Base-by-base conservation (phyloP, 2,113 vertebrate species). In the Lipophrys pholis region DNA sequence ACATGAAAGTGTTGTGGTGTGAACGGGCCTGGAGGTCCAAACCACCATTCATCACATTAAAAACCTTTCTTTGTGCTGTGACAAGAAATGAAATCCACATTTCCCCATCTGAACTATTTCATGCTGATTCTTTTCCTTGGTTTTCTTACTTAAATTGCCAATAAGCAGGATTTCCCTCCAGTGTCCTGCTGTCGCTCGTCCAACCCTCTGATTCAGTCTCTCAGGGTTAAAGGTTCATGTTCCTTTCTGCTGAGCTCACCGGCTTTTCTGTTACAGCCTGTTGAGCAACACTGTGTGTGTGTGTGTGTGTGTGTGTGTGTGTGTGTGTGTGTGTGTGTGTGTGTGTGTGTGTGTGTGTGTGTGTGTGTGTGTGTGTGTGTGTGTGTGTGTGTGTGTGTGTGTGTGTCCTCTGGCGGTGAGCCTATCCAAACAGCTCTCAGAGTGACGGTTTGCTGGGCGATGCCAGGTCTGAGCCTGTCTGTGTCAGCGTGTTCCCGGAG, bases 351-450 rank as follows among this genome's bases (percentile, higher is more conserved):
- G 49, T 10, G n/a, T 55, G 61, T 42, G 39, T 11, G 9, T 16
- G 72, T 59, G 45, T 64, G 61, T 51, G 64, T 16, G 49, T 11
- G 10, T 16, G 66, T 48, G 52, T 56, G 65, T 14, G 42, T 58
- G 55, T 49, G 43, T 68, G 65, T 48, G 66, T 49, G 55, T 51
- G 15, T 53, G 69, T 38, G 42, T 46, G 30, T 21, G 62, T 67
- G 21, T 35, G 46, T 62, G 69, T 80, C 14, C 36, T 56, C 55
- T 79, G 81, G 71, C 78, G 52, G 8, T 0, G 12, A 65, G 79
- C 79, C 73, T 36, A 41, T 46, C 11, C 40, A 77, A 74, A 76
- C 75, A 73, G 38, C n/a, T n/a, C n/a, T n/a, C n/a, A 76, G 65
- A 68, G 15, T 69, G 78, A 62, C 53, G 60, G 45, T 66, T 73